phyloP scores from a whole-genome alignment of 2,888 invertebrate genomes.

The Autographa gamma region DNA sequence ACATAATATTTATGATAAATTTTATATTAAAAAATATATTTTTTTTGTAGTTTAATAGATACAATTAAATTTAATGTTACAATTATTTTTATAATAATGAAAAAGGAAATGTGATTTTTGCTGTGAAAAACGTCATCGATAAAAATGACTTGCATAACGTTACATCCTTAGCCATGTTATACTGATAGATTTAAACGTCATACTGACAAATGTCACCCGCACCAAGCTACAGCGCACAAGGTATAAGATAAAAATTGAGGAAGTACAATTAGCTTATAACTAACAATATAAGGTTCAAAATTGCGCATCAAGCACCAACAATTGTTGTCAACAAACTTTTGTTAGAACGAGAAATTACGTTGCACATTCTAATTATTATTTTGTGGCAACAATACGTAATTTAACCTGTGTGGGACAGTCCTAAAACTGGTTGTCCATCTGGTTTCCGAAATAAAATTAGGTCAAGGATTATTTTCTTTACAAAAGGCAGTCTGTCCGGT shows the following conservation, averaged over 20 bases:
- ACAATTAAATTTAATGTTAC: too few relatives aligned
- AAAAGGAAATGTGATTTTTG: too few relatives aligned
- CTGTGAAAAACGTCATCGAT: too few relatives aligned
- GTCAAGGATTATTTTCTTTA: conserved; percentile 76
- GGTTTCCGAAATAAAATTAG: conserved; percentile 64
- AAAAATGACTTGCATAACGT: too few relatives aligned
- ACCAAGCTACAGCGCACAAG: too few relatives aligned
- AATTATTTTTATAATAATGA: too few relatives aligned
- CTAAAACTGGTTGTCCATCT: conserved; percentile 67
- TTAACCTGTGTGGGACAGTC: conserved; percentile 79
- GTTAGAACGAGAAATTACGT: conserved; percentile 47
- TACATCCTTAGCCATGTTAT: too few relatives aligned
- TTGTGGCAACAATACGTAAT: conserved; percentile 71
- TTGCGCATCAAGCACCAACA: conserved; percentile 16
- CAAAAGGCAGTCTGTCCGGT: conserved; percentile 64
- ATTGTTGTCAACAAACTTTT: conserved; percentile 47
- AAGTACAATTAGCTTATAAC: conserved; percentile 6
- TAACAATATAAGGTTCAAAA: conserved; percentile 15
- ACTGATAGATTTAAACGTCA: too few relatives aligned
- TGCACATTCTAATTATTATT: conserved; percentile 57
- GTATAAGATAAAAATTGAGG: conserved; percentile 12
- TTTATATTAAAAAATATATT: too few relatives aligned
- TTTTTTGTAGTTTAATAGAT: too few relatives aligned
- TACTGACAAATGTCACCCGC: too few relatives aligned
- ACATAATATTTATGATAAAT: too few relatives aligned